phyloP scores from a whole-genome alignment of 2,888 invertebrate genomes.

The Oxyscelio sp. region DNA sequence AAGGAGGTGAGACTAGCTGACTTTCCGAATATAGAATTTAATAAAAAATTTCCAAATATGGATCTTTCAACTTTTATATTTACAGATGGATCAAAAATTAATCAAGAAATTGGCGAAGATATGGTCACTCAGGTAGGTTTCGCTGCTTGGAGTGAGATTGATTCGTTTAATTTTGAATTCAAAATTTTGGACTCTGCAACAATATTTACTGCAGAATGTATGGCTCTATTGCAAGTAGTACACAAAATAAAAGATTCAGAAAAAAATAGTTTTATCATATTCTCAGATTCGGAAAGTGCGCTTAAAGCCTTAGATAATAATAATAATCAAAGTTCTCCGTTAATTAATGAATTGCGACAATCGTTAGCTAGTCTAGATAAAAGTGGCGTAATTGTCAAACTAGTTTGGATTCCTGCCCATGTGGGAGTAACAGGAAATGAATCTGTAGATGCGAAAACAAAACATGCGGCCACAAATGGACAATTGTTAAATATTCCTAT shows the following conservation, averaged over 20 bases:
- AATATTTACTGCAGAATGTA: neutral
- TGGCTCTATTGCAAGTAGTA: neutral
- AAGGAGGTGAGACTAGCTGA: neutral
- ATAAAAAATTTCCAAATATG: neutral
- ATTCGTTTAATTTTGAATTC: neutral
- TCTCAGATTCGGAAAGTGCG: constrained; percentile 33
- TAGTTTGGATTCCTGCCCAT: constrained; percentile 49
- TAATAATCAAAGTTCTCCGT: neutral
- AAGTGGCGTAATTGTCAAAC: neutral
- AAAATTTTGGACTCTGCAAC: neutral
- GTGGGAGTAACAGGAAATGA: constrained; percentile 40
- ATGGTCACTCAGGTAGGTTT: neutral
- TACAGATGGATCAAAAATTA: neutral
- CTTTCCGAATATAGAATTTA: neutral
- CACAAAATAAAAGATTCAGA: neutral
- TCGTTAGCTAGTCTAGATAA: neutral
- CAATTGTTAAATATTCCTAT: constrained; percentile 3
- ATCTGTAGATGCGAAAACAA: constrained; percentile 28
- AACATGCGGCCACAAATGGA: constrained; percentile 18
- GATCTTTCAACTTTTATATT: neutral
- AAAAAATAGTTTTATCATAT: constrained; percentile 9
- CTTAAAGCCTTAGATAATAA: constrained; percentile 22
- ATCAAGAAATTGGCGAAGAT: neutral
- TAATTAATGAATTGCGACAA: constrained; percentile 25
- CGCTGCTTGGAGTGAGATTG: neutral